Conservation (phyloP, 2,797 vertebrate genomes). For the Hyperoplus lanceolatus region DNA sequence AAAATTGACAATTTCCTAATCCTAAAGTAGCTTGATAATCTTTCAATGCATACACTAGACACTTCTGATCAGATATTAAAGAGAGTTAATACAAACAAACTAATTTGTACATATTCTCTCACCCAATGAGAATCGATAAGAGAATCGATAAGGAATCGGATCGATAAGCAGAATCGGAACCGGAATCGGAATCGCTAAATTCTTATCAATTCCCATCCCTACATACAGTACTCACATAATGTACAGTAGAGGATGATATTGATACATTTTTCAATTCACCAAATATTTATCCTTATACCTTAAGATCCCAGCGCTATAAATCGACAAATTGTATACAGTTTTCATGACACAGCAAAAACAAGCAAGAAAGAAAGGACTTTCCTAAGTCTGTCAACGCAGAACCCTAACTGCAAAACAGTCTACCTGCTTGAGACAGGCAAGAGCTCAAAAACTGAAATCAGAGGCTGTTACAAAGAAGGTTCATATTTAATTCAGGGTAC, state of each 20-base stretch:
- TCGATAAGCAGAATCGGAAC: too few relatives aligned
- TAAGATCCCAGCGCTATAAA: neutral
- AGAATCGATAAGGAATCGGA: too few relatives aligned
- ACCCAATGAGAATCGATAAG: too few relatives aligned
- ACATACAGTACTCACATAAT: neutral
- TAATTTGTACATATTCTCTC: too few relatives aligned
- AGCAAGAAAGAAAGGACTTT: neutral
- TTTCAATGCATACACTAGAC: too few relatives aligned
- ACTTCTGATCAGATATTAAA: too few relatives aligned
- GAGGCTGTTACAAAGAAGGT: conserved; percentile 38
- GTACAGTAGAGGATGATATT: neutral
- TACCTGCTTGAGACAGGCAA: conserved; percentile 13
- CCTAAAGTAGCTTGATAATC: too few relatives aligned
- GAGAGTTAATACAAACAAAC: too few relatives aligned
- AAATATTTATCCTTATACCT: conserved; percentile 4
- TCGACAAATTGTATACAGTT: neutral
- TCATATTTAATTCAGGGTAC: conserved; percentile 61
- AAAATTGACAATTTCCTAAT: too few relatives aligned
- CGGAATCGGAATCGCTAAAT: too few relatives aligned
- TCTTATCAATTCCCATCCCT: too few relatives aligned
- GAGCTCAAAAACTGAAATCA: conserved; percentile 44
- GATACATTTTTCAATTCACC: neutral
- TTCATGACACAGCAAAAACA: conserved; percentile 1
- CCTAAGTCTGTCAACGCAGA: neutral
- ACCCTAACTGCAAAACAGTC: conserved; percentile 8